Evolutionary conservation across 1,140 invertebrate species (phyloP), one percentile per base, ranked within the genome.

Genomic region (Pseudomyrmex flavicornis): DNA sequence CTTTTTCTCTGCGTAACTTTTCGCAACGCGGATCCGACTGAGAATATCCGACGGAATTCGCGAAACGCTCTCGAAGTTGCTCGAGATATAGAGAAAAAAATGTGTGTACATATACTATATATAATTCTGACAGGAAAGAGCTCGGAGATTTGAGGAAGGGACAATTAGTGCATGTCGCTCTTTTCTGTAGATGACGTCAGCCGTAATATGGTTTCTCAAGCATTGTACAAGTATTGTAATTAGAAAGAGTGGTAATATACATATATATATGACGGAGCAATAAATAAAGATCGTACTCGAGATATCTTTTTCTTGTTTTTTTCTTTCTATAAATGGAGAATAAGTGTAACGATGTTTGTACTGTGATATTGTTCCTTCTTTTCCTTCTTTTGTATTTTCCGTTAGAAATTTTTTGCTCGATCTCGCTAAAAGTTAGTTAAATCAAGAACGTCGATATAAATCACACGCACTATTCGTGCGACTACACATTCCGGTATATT

Each of bases 291-390:
- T 70, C 48, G 44, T 68, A 59, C 12, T 69, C 35, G 22, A n/a
- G 48, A 79, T 20, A 13, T 52, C 50, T 52, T 13, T 10, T 13
- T 52, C 35, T 35, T 35, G 35, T 48, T 44, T 15, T 74, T 15
- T 10, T 46, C 26, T 52, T 70, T 70, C 13, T 22, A 35, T 70
- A 69, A 69, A 68, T 54, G 44, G 44, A 80, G 66, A 35, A 72
- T 68, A 70, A 70, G 20, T 80, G 54, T 59, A 59, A n/a, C 61
- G 56, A 79, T 50, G 46, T 80, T 80, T 80, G 76, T 80, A 80
- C 76, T 80, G 48, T 79, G 56, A 79, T 48, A 20, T 35, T 79
- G 65, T 79, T 70, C 17, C 65, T 54, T 44, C 8, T 17, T 68
- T 17, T 54, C 9, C 4, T 50, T 9, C 35, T 5, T 52, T 58